A percentile compares a stretch with the other conserved stretches of the same genome.
phyloP scores from a whole-genome alignment of 1,140 invertebrate species.

The Neotoxoptera formosana region DNA sequence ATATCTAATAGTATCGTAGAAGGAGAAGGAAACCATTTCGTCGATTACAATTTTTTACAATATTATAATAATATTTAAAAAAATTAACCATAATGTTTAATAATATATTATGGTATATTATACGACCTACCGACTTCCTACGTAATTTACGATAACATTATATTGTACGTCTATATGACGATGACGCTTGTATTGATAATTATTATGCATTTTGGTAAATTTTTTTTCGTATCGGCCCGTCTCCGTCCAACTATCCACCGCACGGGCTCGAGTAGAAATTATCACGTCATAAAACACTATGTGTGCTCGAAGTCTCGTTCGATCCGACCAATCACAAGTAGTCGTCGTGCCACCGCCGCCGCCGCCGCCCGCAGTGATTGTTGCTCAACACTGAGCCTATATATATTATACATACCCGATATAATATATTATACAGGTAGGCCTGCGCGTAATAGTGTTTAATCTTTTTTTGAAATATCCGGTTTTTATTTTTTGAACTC shows the following conservation, averaged over 20 bases:
- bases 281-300: not conserved
- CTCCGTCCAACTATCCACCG: not conserved
- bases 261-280: not conserved
- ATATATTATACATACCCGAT: too few species aligned
- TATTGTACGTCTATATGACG: not conserved
- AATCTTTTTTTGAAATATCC: constrained; percentile 7
- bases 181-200: not conserved
- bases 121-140: not conserved
- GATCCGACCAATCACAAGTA: not conserved
- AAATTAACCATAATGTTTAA: not conserved
- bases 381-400: not conserved
- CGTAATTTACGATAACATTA: not conserved
- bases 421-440: not conserved
- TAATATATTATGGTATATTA: not conserved
- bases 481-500: not conserved
- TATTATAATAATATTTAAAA: not conserved
- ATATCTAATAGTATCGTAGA: not conserved
- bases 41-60: not conserved
- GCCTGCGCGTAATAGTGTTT: not conserved
- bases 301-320: not conserved
- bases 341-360: too few species aligned
- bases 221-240: not conserved
- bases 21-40: not conserved
- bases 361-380: not conserved
- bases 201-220: not conserved